Evolutionary conservation across 2,113 vertebrate species (phyloP).

Genomic region (Rallus limicola): DNA sequence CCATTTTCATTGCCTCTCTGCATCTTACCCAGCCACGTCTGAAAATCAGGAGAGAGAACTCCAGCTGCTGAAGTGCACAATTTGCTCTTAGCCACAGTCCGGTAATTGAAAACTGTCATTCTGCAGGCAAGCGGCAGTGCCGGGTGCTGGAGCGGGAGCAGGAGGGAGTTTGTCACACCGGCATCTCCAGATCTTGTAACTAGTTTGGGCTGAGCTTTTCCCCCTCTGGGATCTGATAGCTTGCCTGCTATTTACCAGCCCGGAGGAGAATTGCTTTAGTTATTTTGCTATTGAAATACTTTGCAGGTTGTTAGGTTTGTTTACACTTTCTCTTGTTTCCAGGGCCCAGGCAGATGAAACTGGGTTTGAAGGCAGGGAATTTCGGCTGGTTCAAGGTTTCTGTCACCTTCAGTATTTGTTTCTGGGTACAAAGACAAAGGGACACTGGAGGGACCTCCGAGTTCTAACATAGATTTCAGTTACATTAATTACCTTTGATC

Average conservation of each 20-base stretch:
- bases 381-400: neutral
- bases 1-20: neutral
- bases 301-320: constrained; percentile 29
- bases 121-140: constrained; percentile 53
- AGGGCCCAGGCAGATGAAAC: neutral
- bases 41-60: constrained; percentile 50
- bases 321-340: constrained; percentile 6
- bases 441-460: neutral
- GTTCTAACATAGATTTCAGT: neutral
- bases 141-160: neutral
- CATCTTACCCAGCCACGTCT: constrained; percentile 49
- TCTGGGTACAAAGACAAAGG: neutral
- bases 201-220: constrained; percentile 61
- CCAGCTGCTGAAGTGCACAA: constrained; percentile 57
- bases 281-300: constrained; percentile 68
- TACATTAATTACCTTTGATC: neutral
- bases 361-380: neutral
- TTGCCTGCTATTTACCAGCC: constrained; percentile 61
- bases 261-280: constrained; percentile 29
- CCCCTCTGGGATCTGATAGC: constrained; percentile 51
- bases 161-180: constrained; percentile 60
- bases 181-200: constrained; percentile 50
- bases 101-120: constrained; percentile 75
- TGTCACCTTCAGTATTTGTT: neutral
- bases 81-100: constrained; percentile 59